These are phyloP conservation scores for Ruditapes philippinarum DNA, from an alignment of 1,140 invertebrate species.

Conservation along the genomic window DNA sequence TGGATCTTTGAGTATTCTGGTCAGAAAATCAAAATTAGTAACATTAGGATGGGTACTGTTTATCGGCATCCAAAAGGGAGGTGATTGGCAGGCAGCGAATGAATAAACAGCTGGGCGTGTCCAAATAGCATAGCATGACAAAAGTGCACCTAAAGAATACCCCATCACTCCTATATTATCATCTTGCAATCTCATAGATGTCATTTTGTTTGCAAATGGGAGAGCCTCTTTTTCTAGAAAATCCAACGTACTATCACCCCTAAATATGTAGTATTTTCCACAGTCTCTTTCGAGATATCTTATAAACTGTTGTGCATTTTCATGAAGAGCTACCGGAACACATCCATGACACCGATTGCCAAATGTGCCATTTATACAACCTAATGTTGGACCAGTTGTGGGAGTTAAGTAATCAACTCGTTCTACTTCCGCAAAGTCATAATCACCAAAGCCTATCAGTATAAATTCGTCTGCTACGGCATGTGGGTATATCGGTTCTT, in stretches of 20 bases:
- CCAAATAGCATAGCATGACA: constrained; percentile 37
- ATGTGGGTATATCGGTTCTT: background rate
- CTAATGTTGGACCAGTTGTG: background rate
- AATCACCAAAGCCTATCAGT: constrained; percentile 41
- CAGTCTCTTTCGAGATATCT: background rate
- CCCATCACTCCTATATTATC: constrained; percentile 38
- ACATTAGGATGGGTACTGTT: background rate
- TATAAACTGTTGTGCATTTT: background rate
- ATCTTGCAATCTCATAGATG: background rate
- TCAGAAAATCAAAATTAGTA: constrained; percentile 29
- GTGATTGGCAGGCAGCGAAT: constrained; percentile 46
- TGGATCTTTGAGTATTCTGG: constrained; percentile 4
- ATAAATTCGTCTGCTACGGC: constrained; percentile 7
- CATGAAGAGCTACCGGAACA: background rate
- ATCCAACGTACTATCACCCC: background rate
- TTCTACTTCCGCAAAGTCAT: background rate
- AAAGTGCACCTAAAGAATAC: constrained; percentile 43
- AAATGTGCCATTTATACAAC: constrained; percentile 36
- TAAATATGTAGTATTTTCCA: background rate
- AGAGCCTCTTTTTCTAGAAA: constrained; percentile 11
- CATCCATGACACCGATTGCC: background rate
- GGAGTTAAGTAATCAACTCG: constrained; percentile 13
- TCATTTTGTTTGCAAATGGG: background rate
- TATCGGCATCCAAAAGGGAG: constrained; percentile 43
- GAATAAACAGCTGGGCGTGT: constrained; percentile 7